phyloP scores from a whole-genome alignment of 2,113 vertebrate genomes.

The Entelurus aequoreus region DNA sequence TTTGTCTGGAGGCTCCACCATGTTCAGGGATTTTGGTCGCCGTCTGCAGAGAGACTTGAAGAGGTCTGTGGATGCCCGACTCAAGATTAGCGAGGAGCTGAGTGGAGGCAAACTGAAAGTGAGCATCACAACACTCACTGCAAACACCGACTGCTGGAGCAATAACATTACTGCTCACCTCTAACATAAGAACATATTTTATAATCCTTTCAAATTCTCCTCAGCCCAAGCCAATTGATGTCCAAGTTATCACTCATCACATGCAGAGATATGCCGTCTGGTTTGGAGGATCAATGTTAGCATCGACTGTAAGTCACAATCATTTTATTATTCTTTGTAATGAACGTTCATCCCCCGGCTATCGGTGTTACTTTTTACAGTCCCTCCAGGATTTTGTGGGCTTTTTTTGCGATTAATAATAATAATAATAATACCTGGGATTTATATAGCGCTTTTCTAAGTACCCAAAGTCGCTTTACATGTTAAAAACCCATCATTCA shows the following conservation, averaged over 20 bases:
- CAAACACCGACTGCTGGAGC: not conserved
- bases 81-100: conserved; percentile 96
- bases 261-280: conserved; percentile 98
- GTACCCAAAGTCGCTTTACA: too few relatives aligned
- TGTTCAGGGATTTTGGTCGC: conserved; percentile 98
- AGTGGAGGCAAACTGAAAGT: conserved; percentile 97
- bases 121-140: conserved; percentile 14
- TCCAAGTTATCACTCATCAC: conserved; percentile 95
- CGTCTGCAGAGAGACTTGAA: conserved; percentile 95
- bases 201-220: not conserved
- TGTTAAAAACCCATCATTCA: too few relatives aligned
- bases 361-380: too few relatives aligned
- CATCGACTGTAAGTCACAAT: conserved; percentile 86
- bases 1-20: conserved; percentile 87
- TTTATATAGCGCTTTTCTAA: too few relatives aligned
- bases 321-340: too few relatives aligned
- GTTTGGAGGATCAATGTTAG: conserved; percentile 99
- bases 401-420: too few relatives aligned
- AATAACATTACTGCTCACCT: not conserved
- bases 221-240: conserved; percentile 96
- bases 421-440: too few relatives aligned
- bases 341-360: too few relatives aligned
- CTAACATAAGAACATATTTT: not conserved
- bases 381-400: too few relatives aligned
- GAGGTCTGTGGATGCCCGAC: conserved; percentile 90